These are phyloP conservation scores for Microplitis deprimator DNA, from an alignment of 2,888 invertebrate genomes.

Conservation along the genomic window DNA sequence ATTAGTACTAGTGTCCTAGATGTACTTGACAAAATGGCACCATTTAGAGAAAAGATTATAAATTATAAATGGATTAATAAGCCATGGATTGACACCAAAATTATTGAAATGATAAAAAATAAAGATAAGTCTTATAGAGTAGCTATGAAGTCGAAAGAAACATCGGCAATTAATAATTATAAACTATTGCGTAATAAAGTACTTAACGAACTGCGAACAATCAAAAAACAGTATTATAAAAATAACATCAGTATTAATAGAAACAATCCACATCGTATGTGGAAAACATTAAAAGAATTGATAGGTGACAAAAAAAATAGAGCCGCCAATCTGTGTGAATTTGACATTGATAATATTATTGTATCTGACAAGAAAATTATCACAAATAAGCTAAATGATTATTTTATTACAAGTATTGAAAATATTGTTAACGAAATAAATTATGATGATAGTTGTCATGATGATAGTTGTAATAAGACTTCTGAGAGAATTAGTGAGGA, in stretches of 20 bases:
- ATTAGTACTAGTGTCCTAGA: conserved; percentile 15
- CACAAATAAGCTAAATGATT: neutral
- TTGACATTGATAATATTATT: neutral
- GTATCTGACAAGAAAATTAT: neutral
- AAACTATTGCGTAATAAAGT: conserved; percentile 13
- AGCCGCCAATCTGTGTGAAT: neutral
- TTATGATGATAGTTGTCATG: neutral
- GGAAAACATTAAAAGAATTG: conserved; percentile 12
- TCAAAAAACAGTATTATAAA: conserved; percentile 8
- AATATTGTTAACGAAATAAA: conserved; percentile 4
- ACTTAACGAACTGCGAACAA: neutral
- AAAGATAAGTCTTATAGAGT: conserved; percentile 29
- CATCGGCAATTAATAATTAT: neutral
- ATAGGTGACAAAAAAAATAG: conserved; percentile 13
- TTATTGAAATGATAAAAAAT: conserved; percentile 8
- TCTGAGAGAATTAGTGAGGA: neutral
- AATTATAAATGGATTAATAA: conserved; percentile 30
- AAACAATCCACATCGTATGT: conserved; percentile 8
- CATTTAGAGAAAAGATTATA: conserved; percentile 24
- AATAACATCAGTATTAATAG: neutral
- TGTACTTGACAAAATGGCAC: conserved; percentile 37
- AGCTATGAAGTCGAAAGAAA: conserved; percentile 1
- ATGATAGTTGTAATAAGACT: neutral
- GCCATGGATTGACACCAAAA: conserved; percentile 41
- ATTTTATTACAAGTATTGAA: conserved; percentile 4